Conservation (phyloP, 2,888 invertebrate species). For the Eueremaeus valkanovi region DNA sequence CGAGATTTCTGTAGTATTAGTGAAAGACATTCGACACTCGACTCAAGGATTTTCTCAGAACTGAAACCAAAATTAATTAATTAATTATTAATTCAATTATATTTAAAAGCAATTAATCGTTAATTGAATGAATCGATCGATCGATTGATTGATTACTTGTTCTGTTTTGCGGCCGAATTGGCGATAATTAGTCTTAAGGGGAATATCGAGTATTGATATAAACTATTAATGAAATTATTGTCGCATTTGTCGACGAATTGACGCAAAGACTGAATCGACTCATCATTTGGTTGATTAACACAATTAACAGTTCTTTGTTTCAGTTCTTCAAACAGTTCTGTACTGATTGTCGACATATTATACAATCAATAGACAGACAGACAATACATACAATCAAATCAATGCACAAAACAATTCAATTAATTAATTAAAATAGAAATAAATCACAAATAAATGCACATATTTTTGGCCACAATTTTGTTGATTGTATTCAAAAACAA, state of each 20-base stretch:
- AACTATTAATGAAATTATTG: constrained; percentile 14
- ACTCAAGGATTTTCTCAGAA: neutral
- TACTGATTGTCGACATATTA: constrained; percentile 20
- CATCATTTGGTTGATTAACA: constrained; percentile 7
- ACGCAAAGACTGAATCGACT: neutral
- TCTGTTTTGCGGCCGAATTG: neutral
- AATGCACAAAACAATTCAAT: too few species aligned
- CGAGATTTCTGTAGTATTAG: constrained; percentile 9
- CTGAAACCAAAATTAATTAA: neutral
- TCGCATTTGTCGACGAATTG: constrained; percentile 22
- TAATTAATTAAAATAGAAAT: too few species aligned
- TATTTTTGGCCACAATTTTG: too few species aligned
- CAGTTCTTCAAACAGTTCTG: constrained; percentile 18
- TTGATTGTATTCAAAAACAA: neutral
- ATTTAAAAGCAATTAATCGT: neutral
- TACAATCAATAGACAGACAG: too few species aligned
- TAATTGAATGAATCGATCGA: too few species aligned
- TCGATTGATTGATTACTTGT: constrained; percentile 12
- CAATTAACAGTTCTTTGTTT: constrained; percentile 18
- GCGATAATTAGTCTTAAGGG: constrained; percentile 20
- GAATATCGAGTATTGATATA: constrained; percentile 32
- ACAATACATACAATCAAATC: too few species aligned
- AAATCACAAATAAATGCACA: too few species aligned
- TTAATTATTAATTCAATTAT: neutral
- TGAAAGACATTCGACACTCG: constrained; percentile 23